These are phyloP conservation scores for Drosophila hawaiiensis DNA, from an alignment of 2,888 invertebrate genomes.

Conservation along the genomic window DNA sequence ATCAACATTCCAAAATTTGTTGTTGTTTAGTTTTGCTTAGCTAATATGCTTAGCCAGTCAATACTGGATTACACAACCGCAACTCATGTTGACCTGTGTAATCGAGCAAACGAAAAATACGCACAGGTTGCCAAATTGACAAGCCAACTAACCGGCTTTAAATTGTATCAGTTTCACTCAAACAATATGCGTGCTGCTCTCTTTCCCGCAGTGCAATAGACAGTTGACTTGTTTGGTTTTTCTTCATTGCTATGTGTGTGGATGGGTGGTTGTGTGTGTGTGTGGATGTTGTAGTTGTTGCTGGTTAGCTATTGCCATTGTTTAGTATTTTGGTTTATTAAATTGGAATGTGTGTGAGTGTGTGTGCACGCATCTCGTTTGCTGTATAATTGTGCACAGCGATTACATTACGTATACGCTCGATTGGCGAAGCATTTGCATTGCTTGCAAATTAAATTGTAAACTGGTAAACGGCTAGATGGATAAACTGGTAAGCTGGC, in stretches of 20 bases:
- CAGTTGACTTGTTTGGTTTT: slow-evolving; percentile 12
- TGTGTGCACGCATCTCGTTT: slow-evolving; percentile 43
- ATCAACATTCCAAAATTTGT: not conserved
- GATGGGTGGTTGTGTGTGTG: not conserved
- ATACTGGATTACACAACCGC: not conserved
- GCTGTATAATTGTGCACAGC: slow-evolving; percentile 67
- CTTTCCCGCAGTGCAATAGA: slow-evolving; percentile 16
- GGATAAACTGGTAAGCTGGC: not conserved
- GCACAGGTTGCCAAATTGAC: slow-evolving; percentile 52
- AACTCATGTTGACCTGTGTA: slow-evolving; percentile 26
- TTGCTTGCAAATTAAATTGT: slow-evolving; percentile 55
- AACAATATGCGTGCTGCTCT: not conserved
- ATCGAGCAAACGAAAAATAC: slow-evolving; percentile 39
- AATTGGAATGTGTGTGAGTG: slow-evolving; percentile 40
- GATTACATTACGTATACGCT: slow-evolving; percentile 68
- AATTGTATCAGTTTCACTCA: not conserved
- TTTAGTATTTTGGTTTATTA: slow-evolving; percentile 60
- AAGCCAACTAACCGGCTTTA: slow-evolving; percentile 39
- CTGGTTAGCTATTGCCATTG: slow-evolving; percentile 45
- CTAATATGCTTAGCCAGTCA: not conserved
- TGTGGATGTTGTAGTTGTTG: slow-evolving; percentile 18
- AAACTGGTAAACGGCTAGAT: slow-evolving; percentile 20
- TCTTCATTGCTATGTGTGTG: not conserved
- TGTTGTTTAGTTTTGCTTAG: not conserved
- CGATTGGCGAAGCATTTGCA: slow-evolving; percentile 38